Evolutionary conservation across 2,797 vertebrate genomes (phyloP), one percentile per base, ranked within the genome.

Genomic region (Limosa lapponica): DNA sequence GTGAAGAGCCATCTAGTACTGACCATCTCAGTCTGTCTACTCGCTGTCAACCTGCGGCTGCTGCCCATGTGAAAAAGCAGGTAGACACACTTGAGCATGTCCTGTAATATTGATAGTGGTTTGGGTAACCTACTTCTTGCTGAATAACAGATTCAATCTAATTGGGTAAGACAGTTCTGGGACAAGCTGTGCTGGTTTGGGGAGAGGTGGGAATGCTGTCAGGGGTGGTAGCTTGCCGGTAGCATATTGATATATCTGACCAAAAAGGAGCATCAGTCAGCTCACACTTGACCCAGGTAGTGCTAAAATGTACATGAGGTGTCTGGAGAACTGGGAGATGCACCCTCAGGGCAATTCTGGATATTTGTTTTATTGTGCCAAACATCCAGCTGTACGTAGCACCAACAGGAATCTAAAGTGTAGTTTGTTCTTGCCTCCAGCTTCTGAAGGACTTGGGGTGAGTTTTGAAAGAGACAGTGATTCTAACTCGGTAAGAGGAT

Each of bases 141-240:
- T 66, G 54, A 83, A 36, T 81, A 95, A 72, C 62, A 62, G 30
- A 69, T 67, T 71, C n/a, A 34, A 1, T 78, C 16, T 93, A 94
- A 94, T 94, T 92, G 62, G 18, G 54, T 62, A 55, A 91, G 91
- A 90, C 85, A 93, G 84, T 93, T 96, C 84, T 91, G 91, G 82
- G 91, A 89, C 75, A 91, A 66, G 46, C 65, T 93, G 75, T 86
- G 41, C 82, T 81, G 46, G 24, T 81, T 25, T 94, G n/a, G 49
- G 41, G 78, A 79, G 37, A 25, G 37, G 5, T 16, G 32, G 19
- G 8, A 71, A 91, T 49, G 36, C 48, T 23, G 7, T 87, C 52
- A 78, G 57, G 13, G 54, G 9, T 28, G 10, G 69, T 78, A 89
- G 69, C 30, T 90, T 61, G 52, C 34, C 66, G 86, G 57, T 46